Evolutionary conservation across 2,888 invertebrate genomes (phyloP).

Genomic region (Bibio marci): DNA sequence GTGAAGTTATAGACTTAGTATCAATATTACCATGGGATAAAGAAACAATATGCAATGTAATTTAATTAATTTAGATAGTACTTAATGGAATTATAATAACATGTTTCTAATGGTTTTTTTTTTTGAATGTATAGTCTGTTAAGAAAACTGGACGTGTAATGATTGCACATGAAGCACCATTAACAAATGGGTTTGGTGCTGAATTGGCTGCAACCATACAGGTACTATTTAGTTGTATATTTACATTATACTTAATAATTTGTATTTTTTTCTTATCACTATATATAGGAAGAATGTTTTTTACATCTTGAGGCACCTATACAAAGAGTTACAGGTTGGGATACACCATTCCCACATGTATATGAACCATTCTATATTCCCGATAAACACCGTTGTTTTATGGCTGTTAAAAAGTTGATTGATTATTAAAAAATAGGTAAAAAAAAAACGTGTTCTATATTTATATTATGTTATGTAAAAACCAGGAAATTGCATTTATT

Average conservation of each 20-base stretch:
- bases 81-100: neutral
- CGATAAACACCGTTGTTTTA: slow-evolving; percentile 78
- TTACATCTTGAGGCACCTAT: slow-evolving; percentile 88
- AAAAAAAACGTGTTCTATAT: too few relatives aligned
- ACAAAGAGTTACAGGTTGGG: slow-evolving; percentile 80
- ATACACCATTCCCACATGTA: slow-evolving; percentile 93
- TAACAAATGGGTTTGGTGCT: slow-evolving; percentile 89
- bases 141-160: slow-evolving; percentile 85
- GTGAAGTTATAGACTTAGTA: slow-evolving; percentile 92
- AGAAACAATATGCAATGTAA: slow-evolving; percentile 74
- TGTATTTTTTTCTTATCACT: slow-evolving; percentile 40
- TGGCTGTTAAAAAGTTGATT: slow-evolving; percentile 58
- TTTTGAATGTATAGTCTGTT: slow-evolving; percentile 58
- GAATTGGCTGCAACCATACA: slow-evolving; percentile 90
- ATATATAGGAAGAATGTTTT: slow-evolving; percentile 60
- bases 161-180: slow-evolving; percentile 90
- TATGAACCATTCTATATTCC: slow-evolving; percentile 95
- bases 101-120: neutral
- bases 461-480: too few relatives aligned
- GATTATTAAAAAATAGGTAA: slow-evolving; percentile 40
- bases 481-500: too few relatives aligned
- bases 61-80: slow-evolving; percentile 16
- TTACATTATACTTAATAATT: too few relatives aligned
- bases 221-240: slow-evolving; percentile 13
- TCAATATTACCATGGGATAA: slow-evolving; percentile 94